Conservation (phyloP, 2,797 vertebrate genomes). For the Falco concolor region DNA sequence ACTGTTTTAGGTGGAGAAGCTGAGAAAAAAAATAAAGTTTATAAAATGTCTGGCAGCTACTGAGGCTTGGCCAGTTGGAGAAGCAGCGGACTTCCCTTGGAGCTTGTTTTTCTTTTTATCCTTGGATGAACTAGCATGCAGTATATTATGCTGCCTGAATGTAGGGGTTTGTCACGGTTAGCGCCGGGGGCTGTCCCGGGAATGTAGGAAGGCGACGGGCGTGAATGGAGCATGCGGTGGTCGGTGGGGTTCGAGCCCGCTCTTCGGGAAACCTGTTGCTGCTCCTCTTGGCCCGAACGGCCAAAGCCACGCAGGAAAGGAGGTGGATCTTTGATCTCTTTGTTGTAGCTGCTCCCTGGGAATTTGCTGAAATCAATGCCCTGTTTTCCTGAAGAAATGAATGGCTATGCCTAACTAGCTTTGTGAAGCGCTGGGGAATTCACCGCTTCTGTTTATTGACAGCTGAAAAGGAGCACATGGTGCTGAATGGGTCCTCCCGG, state of each 20-base stretch:
- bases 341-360: constrained; percentile 75
- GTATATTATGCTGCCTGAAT: constrained; percentile 70
- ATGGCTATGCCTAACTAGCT: constrained; percentile 78
- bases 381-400: constrained; percentile 77
- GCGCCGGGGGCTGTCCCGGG: constrained; percentile 60
- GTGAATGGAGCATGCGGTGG: constrained; percentile 66
- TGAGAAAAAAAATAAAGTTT: constrained; percentile 8
- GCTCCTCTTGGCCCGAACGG: constrained; percentile 55
- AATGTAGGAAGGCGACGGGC: constrained; percentile 58
- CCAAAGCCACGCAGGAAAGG: constrained; percentile 65
- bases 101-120: constrained; percentile 67
- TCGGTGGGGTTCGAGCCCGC: constrained; percentile 39
- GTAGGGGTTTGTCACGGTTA: constrained; percentile 70
- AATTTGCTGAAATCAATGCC: constrained; percentile 78
- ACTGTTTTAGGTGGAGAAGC: background rate
- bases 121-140: constrained; percentile 72
- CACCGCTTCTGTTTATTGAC: constrained; percentile 77
- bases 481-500: constrained; percentile 73
- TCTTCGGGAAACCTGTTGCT: constrained; percentile 69
- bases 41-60: constrained; percentile 48
- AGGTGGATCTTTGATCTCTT: constrained; percentile 80
- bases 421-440: constrained; percentile 72
- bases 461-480: constrained; percentile 78
- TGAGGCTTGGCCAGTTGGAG: background rate
- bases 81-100: constrained; percentile 43